phyloP scores from a whole-genome alignment of 2,113 vertebrate genomes.

The Axis porcinus region DNA sequence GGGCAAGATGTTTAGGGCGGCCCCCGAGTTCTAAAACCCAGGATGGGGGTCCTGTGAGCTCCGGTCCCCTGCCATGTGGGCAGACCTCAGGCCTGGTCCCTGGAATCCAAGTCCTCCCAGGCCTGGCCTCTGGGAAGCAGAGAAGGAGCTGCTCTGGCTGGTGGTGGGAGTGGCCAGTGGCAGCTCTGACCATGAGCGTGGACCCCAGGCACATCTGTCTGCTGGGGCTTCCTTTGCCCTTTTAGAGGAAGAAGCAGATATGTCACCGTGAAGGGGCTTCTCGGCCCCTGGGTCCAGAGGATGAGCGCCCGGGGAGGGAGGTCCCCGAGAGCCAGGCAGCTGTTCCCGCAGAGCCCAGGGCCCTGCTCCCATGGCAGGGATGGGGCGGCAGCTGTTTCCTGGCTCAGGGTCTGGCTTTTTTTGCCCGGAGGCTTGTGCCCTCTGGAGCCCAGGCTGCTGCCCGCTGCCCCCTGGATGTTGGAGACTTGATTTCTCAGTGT shows the following conservation, averaged over 20 bases:
- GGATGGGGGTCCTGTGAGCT: not conserved
- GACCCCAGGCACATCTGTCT: not conserved
- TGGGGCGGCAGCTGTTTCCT: no score
- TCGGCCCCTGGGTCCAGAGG: not conserved
- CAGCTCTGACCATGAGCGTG: not conserved
- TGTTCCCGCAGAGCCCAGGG: not conserved
- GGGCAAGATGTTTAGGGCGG: not conserved
- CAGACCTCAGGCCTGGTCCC: not conserved
- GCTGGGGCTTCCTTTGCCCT: not conserved
- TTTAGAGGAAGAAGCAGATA: not conserved
- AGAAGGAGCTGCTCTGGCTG: not conserved
- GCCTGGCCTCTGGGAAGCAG: not conserved
- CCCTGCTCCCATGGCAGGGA: accelerated
- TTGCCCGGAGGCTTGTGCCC: no score
- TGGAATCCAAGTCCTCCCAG: not conserved
- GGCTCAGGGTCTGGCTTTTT: not conserved
- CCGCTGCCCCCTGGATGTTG: not conserved
- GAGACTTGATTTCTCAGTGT: not conserved
- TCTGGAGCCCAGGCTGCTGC: not conserved
- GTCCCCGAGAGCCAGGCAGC: not conserved
- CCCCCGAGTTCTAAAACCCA: not conserved
- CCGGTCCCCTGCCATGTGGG: no score
- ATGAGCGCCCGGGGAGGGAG: accelerated
- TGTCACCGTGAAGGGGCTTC: not conserved
- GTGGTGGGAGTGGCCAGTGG: not conserved